Evolutionary conservation across 2,888 invertebrate species (phyloP), one percentile per base, ranked within the genome.

Genomic region (Caenorhabditis becei): DNA sequence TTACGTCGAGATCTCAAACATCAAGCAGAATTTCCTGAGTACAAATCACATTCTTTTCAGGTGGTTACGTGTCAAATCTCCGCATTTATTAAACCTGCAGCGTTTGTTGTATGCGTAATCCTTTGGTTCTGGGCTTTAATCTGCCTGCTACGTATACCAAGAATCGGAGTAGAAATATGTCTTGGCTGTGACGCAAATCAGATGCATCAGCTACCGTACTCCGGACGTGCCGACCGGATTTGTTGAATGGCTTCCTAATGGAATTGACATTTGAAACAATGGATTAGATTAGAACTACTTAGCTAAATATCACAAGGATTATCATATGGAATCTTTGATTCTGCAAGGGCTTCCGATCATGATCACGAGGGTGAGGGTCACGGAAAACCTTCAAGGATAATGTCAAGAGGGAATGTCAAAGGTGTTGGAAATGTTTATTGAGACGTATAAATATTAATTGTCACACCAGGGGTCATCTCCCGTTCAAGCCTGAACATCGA

Each of bases 401-500:
- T 44, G 75, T 51, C 37, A 32, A 61, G 53, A 41, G 24, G 24
- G 14, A 44, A 32, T 20, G 58, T 49, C 26, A 74, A 49, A 44
- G 41, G 56, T 26, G 18, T 28, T 2, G 23, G 32, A 56, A 14
- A 16, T 1, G 28, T 18, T 56, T 32, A 56, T 23, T 14, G 23
- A 11, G 53, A 18, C 18, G 41, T 3, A 41, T 14, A 41, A 47
- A 47, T 47, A 47, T 35, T 10, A 10, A 10, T 35, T 35, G 35
- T 32, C 18, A 49, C 49, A 23, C 20, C 51, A 20, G 4, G 4
- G 16, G 37, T 2, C 14, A 32, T 2, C 18, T 41, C 5, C 41
- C 41, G 16, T 3, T 71, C 28, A 82, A 16, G 77, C 77, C 47
- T 75, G 81, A 24, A 87, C 92, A 77, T 93, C 93, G 87, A 93